These are phyloP conservation scores for Lagodon rhomboides DNA, from an alignment of 2,797 vertebrate genomes.

Conservation along the genomic window DNA sequence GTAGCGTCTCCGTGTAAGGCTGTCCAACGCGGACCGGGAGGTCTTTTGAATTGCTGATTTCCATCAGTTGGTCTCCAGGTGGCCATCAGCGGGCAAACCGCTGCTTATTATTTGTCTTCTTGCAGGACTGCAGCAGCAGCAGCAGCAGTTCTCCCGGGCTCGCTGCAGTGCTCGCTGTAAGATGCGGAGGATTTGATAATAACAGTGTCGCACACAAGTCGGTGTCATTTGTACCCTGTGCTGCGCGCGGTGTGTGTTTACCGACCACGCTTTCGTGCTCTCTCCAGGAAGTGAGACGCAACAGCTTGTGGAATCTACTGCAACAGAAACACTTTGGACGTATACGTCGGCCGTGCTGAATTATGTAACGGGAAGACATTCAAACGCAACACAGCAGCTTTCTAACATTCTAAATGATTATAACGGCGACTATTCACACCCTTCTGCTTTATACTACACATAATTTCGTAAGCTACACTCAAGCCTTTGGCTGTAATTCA, in stretches of 20 bases:
- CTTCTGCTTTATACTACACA: background rate
- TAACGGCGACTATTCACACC: background rate
- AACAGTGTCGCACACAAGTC: background rate
- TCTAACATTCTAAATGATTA: background rate
- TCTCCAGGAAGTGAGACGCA: background rate
- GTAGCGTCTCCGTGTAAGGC: too few relatives aligned
- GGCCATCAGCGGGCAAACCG: background rate
- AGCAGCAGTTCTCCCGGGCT: background rate
- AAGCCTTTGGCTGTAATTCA: background rate
- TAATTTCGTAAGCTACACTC: background rate
- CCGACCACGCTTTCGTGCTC: background rate
- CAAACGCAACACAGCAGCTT: background rate
- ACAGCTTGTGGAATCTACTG: background rate
- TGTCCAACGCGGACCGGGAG: background rate
- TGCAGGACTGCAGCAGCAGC: background rate
- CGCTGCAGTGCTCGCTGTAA: background rate
- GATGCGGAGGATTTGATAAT: conserved; percentile 1
- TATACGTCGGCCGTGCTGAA: background rate
- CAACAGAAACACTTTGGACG: background rate
- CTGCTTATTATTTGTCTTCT: background rate
- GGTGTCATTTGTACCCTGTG: conserved; percentile 8
- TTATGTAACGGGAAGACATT: too few relatives aligned
- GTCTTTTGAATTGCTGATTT: too few relatives aligned
- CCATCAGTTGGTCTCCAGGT: background rate
- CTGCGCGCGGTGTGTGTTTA: background rate